Evolutionary conservation across 1,140 invertebrate genomes (phyloP).

Genomic region (Phenacoccus solenopsis): DNA sequence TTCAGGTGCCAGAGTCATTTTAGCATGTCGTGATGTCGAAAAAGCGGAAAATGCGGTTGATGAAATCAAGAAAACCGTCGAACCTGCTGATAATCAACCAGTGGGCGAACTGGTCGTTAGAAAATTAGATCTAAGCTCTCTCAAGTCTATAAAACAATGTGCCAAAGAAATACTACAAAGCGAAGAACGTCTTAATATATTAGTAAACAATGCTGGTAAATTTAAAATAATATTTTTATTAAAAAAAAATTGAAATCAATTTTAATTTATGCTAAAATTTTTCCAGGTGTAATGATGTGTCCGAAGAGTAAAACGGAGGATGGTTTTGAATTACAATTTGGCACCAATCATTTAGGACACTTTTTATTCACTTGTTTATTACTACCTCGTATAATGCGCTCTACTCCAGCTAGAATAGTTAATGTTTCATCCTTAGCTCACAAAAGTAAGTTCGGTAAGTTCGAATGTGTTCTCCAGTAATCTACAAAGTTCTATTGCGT

Average conservation of each 20-base stretch:
- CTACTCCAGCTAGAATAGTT: slow-evolving; percentile 48
- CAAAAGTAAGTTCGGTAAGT: slow-evolving; percentile 33
- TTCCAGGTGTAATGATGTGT: slow-evolving; percentile 50
- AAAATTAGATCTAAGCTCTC: slow-evolving; percentile 54
- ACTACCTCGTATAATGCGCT: slow-evolving; percentile 44
- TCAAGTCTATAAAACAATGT: slow-evolving; percentile 57
- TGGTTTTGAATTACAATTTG: slow-evolving; percentile 66
- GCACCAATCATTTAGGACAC: slow-evolving; percentile 68
- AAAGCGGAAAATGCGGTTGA: slow-evolving; percentile 38
- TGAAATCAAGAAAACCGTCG: slow-evolving; percentile 32
- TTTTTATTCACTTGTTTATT: slow-evolving; percentile 71
- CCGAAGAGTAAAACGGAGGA: slow-evolving; percentile 38
- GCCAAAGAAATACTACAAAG: slow-evolving; percentile 44
- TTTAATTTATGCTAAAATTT: neutral
- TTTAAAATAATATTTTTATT: neutral
- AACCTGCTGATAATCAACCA: slow-evolving; percentile 28
- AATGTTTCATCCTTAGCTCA: slow-evolving; percentile 55
- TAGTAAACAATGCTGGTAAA: slow-evolving; percentile 67
- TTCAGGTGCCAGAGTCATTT: slow-evolving; percentile 41
- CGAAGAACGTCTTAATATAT: slow-evolving; percentile 49
- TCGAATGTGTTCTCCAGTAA: too few relatives aligned
- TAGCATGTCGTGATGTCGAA: slow-evolving; percentile 48
- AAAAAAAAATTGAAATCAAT: neutral
- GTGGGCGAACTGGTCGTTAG: slow-evolving; percentile 44
- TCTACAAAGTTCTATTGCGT: too few relatives aligned